Base-by-base conservation (phyloP, 1,140 invertebrate genomes). In the Atta colombica region DNA sequence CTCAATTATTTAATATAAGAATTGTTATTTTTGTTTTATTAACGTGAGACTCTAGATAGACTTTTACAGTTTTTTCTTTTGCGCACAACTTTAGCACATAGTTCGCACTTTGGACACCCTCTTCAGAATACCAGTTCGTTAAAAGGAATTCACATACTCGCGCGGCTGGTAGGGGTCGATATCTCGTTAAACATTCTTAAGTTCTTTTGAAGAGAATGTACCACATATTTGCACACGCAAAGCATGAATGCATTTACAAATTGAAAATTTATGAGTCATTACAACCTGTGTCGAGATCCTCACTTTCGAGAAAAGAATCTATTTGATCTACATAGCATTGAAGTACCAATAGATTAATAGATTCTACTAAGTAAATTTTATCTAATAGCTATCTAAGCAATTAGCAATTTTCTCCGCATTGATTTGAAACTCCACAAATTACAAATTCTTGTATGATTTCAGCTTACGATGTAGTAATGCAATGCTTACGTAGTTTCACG, bases 161-260 rank as follows among this genome's bases (percentile, higher is more conserved):
- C 35, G 53, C 31, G 21, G 55, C 49, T 74, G 68, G 53, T 49
- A 72, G 53, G 55, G 53, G 55, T 61, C 12, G 28, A 74, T 69
- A 72, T 60, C 55, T 72, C 68, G 53, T 82, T 82, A 82, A 39
- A 69, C 77, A 60, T 39, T 72, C 16, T 25, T 49, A 31, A 53
- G 53, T 18, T 35, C 18, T 82, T 82, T 51, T n/a, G 18, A 28
- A 28, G 31, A 31, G 28, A 10, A 60, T 49, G 25, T 45, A 49
- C 16, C 12, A 35, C 25, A 61, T 61, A 61, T 72, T 75, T 25
- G 21, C 35, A 6, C 63, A 12, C 14, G 14, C 18, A 25, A 69
- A 60, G 25, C 25, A 18, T 25, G 39, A 18, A n/a, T 7, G 25
- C 18, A 16, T 60, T 10, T 14, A 25, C 35, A 7, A 10, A 77